Percentiles rank a stretch among this genome's conserved stretches.
phyloP scores from a whole-genome alignment of 2,888 invertebrate genomes.

The Acrobasis consociella region DNA sequence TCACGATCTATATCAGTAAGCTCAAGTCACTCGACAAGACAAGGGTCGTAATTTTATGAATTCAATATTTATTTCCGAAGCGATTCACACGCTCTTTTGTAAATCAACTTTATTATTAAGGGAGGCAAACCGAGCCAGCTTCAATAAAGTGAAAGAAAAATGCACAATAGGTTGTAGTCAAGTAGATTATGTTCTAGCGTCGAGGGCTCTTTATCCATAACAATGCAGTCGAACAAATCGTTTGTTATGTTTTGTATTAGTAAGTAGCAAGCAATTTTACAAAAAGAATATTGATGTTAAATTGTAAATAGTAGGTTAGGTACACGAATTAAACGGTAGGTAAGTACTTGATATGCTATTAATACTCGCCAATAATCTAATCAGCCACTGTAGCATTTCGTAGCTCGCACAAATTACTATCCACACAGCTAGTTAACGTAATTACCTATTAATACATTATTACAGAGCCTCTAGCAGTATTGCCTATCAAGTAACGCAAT shows the following conservation, averaged over 20 bases:
- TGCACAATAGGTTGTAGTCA: conserved; percentile 17
- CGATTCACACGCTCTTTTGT: conserved; percentile 45
- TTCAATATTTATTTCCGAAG: conserved; percentile 35
- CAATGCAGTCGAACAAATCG: conserved; percentile 1
- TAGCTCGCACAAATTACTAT: no score
- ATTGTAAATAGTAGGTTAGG: no score
- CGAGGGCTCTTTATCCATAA: conserved; percentile 15
- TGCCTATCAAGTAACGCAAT: no score
- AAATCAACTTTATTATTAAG: conserved; percentile 51
- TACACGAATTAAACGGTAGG: no score
- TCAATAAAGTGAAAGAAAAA: conserved; percentile 43
- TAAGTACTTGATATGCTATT: no score
- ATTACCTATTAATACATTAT: no score
- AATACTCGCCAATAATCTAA: no score
- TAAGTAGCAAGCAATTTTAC: neutral
- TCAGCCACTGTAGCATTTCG: no score
- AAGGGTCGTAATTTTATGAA: conserved; percentile 20
- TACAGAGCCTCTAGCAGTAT: no score
- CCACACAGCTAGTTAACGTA: no score
- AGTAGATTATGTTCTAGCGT: conserved; percentile 16
- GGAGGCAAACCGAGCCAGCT: conserved; percentile 37
- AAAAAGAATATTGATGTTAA: no score
- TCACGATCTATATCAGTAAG: conserved; percentile 25
- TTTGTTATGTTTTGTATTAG: neutral
- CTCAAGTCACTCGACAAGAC: conserved; percentile 9